Evolutionary conservation across 1,140 invertebrate genomes (phyloP), one percentile per base, ranked within the genome.

Genomic region (Mizuhopecten yessoensis): DNA sequence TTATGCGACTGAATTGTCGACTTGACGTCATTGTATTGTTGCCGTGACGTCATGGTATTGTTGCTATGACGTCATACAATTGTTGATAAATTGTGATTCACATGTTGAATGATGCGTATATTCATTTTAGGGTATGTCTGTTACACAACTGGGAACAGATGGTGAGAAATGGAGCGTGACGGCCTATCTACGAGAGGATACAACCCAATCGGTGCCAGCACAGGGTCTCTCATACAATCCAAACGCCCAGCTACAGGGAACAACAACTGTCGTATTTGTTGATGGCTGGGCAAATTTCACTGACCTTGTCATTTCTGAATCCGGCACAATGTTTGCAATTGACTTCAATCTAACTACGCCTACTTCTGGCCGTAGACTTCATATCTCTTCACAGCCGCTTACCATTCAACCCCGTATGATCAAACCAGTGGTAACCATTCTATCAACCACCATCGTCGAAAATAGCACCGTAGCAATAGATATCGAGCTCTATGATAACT

Each of bases 341-440:
- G 89, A 92, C n/a, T 95, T 95, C 88, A 92, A 57, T 10, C 89
- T 95, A 29, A 92, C 88, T 2, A 89, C 57, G 5, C 94, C 94
- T 13, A 23, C 34, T 0, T 92, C 89, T 29, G 57, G 11, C 29
- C 86, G 87, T 10, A 92, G 92, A 49, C 93, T 93, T 45, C 87
- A 91, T 15, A 34, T 93, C 11, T 36, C 90, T 0, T 34, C 90
- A 0, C 33, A 89, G 9, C 23, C 87, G 0, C 39, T 94, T 9
- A 91, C 88, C 5, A n/a, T 75, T 29, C 23, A 0, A 5, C 5
- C 23, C 5, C 57, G 57, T 5, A 23, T 29, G 0, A 75, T 75
- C 23, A 75, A 29, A 29, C 15, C 57, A 29, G 23, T 29, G 11
- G 17, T 75, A 75, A 29, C 57, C 1, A 7, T 75, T 9, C 5